phyloP scores from a whole-genome alignment of 2,113 vertebrate genomes.

The Nothobranchius kuhntae region DNA sequence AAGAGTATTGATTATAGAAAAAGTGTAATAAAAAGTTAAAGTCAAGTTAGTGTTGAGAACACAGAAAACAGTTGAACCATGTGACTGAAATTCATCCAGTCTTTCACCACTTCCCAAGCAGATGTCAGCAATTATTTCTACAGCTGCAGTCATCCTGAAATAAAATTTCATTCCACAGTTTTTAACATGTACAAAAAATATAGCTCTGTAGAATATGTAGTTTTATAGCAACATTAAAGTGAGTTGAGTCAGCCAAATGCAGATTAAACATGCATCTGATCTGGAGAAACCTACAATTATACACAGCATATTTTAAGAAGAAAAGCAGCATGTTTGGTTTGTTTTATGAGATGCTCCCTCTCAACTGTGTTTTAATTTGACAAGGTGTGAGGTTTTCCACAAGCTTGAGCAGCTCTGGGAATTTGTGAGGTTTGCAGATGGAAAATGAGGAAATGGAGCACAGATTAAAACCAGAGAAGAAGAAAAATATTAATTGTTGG shows the following conservation, averaged over 20 bases:
- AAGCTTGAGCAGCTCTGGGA: conserved; percentile 55
- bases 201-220: conserved; percentile 30
- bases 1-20: no score
- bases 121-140: conserved; percentile 5
- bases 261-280: conserved; percentile 56
- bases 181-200: conserved; percentile 24
- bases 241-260: conserved; percentile 58
- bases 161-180: conserved; percentile 28
- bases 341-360: conserved; percentile 38
- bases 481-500: conserved; percentile 49
- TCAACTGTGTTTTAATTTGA: conserved; percentile 54
- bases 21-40: no score
- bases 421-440: conserved; percentile 40
- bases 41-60: no score
- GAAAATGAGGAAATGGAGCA: conserved; percentile 16
- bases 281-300: conserved; percentile 51
- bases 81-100: no score
- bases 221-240: conserved; percentile 49
- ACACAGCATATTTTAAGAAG: conserved; percentile 39
- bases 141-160: conserved; percentile 19
- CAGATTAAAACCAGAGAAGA: conserved; percentile 45
- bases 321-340: conserved; percentile 29
- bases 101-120: no score
- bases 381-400: conserved; percentile 53
- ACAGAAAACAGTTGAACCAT: no score